Conservation (phyloP, 2,888 invertebrate species). For the Papilio gigon region DNA sequence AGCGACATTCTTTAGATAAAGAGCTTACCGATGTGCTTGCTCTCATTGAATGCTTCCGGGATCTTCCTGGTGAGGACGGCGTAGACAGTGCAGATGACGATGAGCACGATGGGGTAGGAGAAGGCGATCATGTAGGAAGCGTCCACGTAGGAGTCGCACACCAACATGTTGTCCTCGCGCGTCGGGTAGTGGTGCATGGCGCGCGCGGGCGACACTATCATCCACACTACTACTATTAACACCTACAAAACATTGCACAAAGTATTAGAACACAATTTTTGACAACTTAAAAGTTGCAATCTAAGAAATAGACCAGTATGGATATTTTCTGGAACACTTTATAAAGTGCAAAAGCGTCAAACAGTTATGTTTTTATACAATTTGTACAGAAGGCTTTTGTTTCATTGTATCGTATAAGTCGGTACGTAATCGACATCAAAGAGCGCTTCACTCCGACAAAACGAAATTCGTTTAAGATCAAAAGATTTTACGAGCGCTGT, state of each 20-base stretch:
- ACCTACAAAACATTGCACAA: slow-evolving; percentile 82
- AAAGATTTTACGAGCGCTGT: slow-evolving; percentile 11
- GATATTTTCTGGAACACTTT: neutral
- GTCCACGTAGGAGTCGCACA: slow-evolving; percentile 95
- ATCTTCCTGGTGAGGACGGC: slow-evolving; percentile 97
- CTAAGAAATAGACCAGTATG: neutral
- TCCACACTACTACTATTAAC: slow-evolving; percentile 95
- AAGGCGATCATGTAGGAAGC: slow-evolving; percentile 97
- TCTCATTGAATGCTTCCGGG: slow-evolving; percentile 99
- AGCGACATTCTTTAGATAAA: neutral
- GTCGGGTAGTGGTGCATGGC: slow-evolving; percentile 96
- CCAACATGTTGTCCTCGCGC: slow-evolving; percentile 94
- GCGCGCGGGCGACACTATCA: slow-evolving; percentile 93
- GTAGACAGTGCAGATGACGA: slow-evolving; percentile 96
- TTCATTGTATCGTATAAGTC: neutral
- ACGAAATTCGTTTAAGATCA: slow-evolving; percentile 5
- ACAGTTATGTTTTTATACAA: neutral
- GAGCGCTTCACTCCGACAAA: neutral
- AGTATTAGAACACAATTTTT: neutral
- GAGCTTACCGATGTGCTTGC: slow-evolving; percentile 94
- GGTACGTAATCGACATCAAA: slow-evolving; percentile 7
- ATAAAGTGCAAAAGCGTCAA: neutral
- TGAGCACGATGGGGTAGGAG: slow-evolving; percentile 94
- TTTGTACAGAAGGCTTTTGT: slow-evolving; percentile 5
- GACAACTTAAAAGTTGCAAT: neutral